Percentiles rank a stretch among this genome's conserved stretches.
These are phyloP conservation scores for Cheilosia pagana DNA, from an alignment of 2,888 invertebrate genomes.

Conservation along the genomic window DNA sequence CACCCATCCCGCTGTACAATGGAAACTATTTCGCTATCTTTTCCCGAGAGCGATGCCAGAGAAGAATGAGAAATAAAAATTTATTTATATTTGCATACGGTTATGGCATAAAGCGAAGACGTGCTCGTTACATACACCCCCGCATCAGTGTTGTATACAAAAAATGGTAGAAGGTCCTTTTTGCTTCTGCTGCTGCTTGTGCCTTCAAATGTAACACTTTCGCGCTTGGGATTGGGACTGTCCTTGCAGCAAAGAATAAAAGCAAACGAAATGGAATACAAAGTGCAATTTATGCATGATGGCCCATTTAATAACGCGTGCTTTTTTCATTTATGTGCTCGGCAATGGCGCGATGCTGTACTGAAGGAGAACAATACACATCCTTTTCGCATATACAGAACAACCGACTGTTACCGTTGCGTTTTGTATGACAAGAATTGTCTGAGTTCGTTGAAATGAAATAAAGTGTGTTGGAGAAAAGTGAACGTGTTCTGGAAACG, in stretches of 20 bases:
- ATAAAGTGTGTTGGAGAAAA: constrained; percentile 4
- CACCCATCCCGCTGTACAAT: constrained; percentile 26
- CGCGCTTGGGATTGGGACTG: constrained; percentile 40
- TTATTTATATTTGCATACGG: constrained; percentile 67
- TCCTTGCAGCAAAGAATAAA: constrained; percentile 62
- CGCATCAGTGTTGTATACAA: constrained; percentile 3
- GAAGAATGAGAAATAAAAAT: constrained; percentile 65
- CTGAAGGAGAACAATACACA: constrained; percentile 43
- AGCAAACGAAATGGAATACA: constrained; percentile 61
- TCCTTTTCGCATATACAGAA: constrained; percentile 17
- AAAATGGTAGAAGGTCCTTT: constrained; percentile 32
- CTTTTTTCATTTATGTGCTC: constrained; percentile 67
- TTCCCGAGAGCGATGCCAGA: neutral
- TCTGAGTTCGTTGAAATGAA: constrained; percentile 6
- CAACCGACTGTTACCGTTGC: constrained; percentile 58
- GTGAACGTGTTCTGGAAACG: constrained; percentile 17
- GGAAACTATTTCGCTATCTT: constrained; percentile 60
- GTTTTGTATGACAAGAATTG: constrained; percentile 29
- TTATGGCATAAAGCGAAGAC: constrained; percentile 59
- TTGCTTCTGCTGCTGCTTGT: constrained; percentile 25
- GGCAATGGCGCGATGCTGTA: constrained; percentile 11
- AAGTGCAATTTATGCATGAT: constrained; percentile 77
- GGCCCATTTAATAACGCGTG: constrained; percentile 77
- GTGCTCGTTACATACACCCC: constrained; percentile 51
- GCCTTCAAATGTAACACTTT: constrained; percentile 71